Base-by-base conservation (phyloP, 2,888 invertebrate species). In the Alentia gelatinosa region DNA sequence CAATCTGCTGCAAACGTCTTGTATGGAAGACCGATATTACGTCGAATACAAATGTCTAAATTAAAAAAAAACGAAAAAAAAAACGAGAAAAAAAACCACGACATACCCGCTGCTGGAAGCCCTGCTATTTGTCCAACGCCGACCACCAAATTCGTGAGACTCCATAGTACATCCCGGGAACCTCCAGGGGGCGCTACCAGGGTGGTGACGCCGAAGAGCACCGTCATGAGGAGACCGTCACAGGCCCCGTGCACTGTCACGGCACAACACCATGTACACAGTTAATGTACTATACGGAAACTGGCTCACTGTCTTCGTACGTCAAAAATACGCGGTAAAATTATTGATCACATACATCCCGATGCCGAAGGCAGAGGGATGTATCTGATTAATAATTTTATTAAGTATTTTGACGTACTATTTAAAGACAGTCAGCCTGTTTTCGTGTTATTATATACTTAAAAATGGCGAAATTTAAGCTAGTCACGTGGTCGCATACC, bases 211-310 rank as follows among this genome's bases (percentile, higher is more conserved):
- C 47, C 42, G 47, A 26, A 88, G 5, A 88, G 33, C 9, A 88
- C 88, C 26, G 88, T 88, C 88, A 88, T 88, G 15, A 88, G 88
- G 19, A 88, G 88, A 4, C 88, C 88, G 30, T 88, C 88, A 42
- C 42, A 42, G 30, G 88, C 88, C n/a, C 88, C 88, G 30, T 88
- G 42, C 33, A 88, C 88, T 88, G 33, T n/a, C n/a, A n/a, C n/a
- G n/a, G n/a, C n/a, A n/a, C n/a, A n/a, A n/a, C n/a, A n/a, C n/a
- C n/a, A n/a, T n/a, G n/a, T n/a, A n/a, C n/a, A n/a, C n/a, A n/a
- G n/a, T n/a, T n/a, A n/a, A n/a, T n/a, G n/a, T n/a, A n/a, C n/a
- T n/a, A n/a, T n/a, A n/a, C n/a, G n/a, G n/a, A n/a, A n/a, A n/a
- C n/a, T n/a, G n/a, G n/a, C n/a, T n/a, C n/a, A n/a, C n/a, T n/a